Conservation (phyloP, 2,888 invertebrate genomes). For the Nipponacmea schrenckii region DNA sequence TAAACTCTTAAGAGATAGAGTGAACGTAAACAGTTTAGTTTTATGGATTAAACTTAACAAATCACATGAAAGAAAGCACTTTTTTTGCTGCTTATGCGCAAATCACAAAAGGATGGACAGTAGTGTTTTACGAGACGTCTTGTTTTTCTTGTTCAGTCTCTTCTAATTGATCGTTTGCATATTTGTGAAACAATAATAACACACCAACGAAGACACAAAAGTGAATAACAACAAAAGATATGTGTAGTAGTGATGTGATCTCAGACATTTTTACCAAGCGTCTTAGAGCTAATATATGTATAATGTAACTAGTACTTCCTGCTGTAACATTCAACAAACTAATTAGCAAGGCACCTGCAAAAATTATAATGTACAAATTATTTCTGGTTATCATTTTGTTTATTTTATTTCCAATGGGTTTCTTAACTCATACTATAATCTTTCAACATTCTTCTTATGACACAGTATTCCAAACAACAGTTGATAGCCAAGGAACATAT, state of each 20-base stretch:
- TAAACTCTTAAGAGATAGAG: no score
- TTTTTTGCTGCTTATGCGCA: no score
- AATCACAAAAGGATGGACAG: no score
- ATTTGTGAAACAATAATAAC: not conserved
- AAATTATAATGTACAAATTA: not conserved
- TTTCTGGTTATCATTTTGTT: no score
- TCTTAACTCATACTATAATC: no score
- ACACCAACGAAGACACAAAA: not conserved
- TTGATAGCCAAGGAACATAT: not conserved
- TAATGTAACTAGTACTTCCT: not conserved
- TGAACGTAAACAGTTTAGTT: no score
- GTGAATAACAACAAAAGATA: not conserved
- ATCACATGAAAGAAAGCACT: no score
- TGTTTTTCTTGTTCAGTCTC: not conserved
- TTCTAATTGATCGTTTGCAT: not conserved
- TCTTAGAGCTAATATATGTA: not conserved
- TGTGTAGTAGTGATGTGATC: not conserved
- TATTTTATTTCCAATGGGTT: no score
- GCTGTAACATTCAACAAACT: not conserved
- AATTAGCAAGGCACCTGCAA: not conserved
- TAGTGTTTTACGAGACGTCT: no score
- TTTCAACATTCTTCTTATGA: no score
- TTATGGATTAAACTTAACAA: no score
- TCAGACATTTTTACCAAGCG: not conserved
- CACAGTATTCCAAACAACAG: not conserved